These are phyloP conservation scores for Campodea augens DNA, from an alignment of 1,140 invertebrate species.

Conservation along the genomic window DNA sequence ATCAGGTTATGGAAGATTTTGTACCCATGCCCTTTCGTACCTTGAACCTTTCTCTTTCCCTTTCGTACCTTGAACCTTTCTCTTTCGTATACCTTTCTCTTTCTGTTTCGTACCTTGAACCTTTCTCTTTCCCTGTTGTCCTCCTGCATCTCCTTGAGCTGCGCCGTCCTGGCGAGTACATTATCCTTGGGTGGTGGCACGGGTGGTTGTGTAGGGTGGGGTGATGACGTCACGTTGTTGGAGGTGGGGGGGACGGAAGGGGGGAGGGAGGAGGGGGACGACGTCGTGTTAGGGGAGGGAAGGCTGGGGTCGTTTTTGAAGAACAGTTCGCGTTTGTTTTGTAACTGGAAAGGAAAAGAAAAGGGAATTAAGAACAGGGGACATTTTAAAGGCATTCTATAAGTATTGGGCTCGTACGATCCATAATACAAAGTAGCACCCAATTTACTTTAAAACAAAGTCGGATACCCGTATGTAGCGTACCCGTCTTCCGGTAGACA, in stretches of 20 bases:
- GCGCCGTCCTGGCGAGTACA: too few species aligned
- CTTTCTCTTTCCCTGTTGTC: constrained; percentile 12
- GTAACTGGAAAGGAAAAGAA: too few species aligned
- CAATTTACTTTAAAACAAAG: too few species aligned
- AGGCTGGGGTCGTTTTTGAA: constrained; percentile 36
- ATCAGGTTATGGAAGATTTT: not conserved
- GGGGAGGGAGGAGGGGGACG: not conserved
- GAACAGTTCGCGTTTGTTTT: constrained; percentile 54
- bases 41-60: not conserved
- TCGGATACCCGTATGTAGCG: too few species aligned
- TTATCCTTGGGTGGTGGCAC: too few species aligned
- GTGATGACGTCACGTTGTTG: too few species aligned
- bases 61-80: constrained; percentile 7
- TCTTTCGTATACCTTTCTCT: not conserved
- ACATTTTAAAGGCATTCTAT: too few species aligned
- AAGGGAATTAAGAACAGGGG: too few species aligned
- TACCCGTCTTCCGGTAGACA: too few species aligned
- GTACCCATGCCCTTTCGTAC: not conserved
- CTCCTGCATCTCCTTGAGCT: constrained; percentile 7
- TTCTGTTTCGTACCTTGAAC: constrained; percentile 8
- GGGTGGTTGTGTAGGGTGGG: too few species aligned
- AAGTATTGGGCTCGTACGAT: too few species aligned
- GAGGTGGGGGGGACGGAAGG: not conserved
- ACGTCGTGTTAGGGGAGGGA: not conserved
- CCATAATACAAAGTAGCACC: too few species aligned